These are phyloP conservation scores for Etheostoma nigrum DNA, from an alignment of 2,797 vertebrate genomes.

Conservation along the genomic window DNA sequence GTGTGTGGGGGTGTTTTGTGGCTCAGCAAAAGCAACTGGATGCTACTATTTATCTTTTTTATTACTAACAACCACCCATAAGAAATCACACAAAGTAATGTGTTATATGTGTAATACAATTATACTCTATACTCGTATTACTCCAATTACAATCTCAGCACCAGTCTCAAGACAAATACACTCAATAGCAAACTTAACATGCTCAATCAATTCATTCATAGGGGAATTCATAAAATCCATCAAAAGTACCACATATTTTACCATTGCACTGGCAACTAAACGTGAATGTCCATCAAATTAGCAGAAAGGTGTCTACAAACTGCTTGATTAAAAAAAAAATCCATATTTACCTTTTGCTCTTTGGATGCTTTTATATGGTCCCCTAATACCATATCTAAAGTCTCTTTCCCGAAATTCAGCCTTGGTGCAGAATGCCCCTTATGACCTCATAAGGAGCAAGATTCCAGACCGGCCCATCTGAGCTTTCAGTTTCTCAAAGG, in stretches of 20 bases:
- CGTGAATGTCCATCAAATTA: background rate
- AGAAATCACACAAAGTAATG: background rate
- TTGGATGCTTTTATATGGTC: too few species aligned
- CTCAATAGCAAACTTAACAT: background rate
- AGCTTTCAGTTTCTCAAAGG: too few species aligned
- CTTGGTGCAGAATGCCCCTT: too few species aligned
- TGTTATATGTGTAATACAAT: too few species aligned
- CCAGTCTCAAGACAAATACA: background rate
- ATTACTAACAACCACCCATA: background rate
- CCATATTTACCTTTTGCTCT: too few species aligned
- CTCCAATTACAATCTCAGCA: background rate
- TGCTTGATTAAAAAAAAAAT: background rate
- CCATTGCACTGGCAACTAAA: background rate
- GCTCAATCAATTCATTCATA: background rate
- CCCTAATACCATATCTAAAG: too few species aligned
- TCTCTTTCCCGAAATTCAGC: too few species aligned
- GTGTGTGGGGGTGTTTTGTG: background rate
- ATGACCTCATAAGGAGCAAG: too few species aligned
- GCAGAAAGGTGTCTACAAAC: background rate
- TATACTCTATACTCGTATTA: background rate
- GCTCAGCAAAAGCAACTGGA: constrained; percentile 12
- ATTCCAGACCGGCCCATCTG: too few species aligned
- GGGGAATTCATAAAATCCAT: background rate
- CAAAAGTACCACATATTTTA: background rate
- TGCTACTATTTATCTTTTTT: constrained; percentile 16